phyloP scores from a whole-genome alignment of 2,113 vertebrate genomes.

The Thamnaconus septentrionalis region DNA sequence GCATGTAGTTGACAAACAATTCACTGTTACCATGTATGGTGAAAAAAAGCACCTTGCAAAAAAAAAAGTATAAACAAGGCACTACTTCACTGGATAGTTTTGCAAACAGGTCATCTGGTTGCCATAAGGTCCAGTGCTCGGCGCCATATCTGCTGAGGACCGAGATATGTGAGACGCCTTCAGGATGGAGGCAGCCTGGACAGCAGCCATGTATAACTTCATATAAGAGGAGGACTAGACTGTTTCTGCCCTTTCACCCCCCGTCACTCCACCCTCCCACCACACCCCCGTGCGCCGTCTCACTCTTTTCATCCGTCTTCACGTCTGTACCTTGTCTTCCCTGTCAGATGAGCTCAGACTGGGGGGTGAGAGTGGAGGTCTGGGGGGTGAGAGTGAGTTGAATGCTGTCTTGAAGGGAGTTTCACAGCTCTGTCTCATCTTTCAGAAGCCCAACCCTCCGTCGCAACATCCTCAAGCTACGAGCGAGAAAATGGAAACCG shows the following conservation, averaged over 20 bases:
- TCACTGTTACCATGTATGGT: slow-evolving; percentile 64
- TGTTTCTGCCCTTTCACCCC: slow-evolving; percentile 3
- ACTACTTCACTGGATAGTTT: slow-evolving; percentile 59
- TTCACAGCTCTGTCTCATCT: slow-evolving; percentile 40
- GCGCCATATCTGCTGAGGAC: slow-evolving; percentile 51
- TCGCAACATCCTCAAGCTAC: slow-evolving; percentile 30
- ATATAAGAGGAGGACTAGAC: slow-evolving; percentile 17
- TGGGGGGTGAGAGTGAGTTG: not conserved
- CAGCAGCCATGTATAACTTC: slow-evolving; percentile 34
- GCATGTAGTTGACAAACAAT: slow-evolving; percentile 26
- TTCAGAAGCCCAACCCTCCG: slow-evolving; percentile 35
- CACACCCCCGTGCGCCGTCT: slow-evolving; percentile 5
- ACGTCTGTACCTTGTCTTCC: slow-evolving; percentile 15
- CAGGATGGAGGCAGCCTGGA: slow-evolving; percentile 57
- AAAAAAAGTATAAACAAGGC: slow-evolving; percentile 6
- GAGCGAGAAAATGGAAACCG: slow-evolving; percentile 41
- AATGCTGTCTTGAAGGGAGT: slow-evolving; percentile 34
- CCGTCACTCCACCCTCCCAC: not conserved
- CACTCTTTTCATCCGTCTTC: slow-evolving; percentile 17
- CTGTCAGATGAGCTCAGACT: slow-evolving; percentile 13
- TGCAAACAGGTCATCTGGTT: slow-evolving; percentile 59
- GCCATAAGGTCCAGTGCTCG: slow-evolving; percentile 33
- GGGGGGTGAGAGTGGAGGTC: too few relatives aligned
- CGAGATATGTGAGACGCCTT: slow-evolving; percentile 60
- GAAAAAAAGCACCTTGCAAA: slow-evolving; percentile 20